These are phyloP conservation scores for Rhinella marina DNA, from an alignment of 2,797 vertebrate species.

Conservation along the genomic window DNA sequence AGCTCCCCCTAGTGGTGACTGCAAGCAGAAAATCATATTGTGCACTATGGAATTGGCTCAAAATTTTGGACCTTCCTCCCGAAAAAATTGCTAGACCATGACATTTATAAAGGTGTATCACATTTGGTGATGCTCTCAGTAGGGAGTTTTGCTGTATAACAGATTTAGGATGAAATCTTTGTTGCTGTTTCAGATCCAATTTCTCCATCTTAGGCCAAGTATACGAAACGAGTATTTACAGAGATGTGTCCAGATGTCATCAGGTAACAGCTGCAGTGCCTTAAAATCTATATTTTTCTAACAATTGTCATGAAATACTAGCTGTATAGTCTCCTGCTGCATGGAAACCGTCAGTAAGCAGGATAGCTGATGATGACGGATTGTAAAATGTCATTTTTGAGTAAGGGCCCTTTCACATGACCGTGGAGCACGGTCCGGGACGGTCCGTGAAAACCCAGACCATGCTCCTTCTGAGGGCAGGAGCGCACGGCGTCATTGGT, in stretches of 20 bases:
- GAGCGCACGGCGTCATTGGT: too few species aligned
- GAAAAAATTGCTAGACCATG: too few species aligned
- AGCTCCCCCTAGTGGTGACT: neutral
- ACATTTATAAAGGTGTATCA: neutral
- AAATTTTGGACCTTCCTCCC: too few species aligned
- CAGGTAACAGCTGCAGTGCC: slow-evolving; percentile 75
- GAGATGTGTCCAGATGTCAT: slow-evolving; percentile 81
- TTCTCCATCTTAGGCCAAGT: slow-evolving; percentile 90
- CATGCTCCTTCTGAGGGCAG: too few species aligned
- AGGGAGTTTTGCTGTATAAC: neutral
- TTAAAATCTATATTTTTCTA: neutral
- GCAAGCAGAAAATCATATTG: neutral
- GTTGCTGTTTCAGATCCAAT: slow-evolving; percentile 76
- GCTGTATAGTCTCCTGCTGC: neutral
- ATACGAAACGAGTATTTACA: slow-evolving; percentile 84
- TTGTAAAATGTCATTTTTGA: neutral
- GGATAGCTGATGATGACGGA: neutral
- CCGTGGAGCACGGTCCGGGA: too few species aligned
- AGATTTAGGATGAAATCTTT: neutral
- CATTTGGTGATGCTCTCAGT: neutral
- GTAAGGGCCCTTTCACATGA: too few species aligned
- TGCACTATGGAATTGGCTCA: too few species aligned
- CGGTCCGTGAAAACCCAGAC: too few species aligned
- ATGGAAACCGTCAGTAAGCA: neutral
- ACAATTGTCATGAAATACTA: neutral